These are phyloP conservation scores for Arrhamphus sclerolepis DNA, from an alignment of 2,797 vertebrate genomes.

Conservation along the genomic window DNA sequence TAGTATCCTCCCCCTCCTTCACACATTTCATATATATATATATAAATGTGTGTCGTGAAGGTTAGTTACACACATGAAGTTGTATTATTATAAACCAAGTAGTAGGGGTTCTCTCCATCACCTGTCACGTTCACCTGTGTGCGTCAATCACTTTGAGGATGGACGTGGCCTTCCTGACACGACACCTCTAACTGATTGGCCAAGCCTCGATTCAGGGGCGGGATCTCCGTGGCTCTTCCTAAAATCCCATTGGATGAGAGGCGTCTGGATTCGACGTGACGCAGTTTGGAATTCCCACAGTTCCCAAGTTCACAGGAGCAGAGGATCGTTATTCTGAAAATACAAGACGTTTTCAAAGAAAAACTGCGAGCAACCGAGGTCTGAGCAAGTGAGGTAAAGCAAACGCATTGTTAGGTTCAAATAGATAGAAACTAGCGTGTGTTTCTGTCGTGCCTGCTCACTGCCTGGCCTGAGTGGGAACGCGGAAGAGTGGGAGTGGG, in stretches of 20 bases:
- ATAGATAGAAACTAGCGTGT: not conserved
- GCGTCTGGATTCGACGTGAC: constrained; percentile 55
- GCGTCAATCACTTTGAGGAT: constrained; percentile 72
- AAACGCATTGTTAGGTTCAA: constrained; percentile 10
- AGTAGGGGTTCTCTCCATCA: constrained; percentile 42
- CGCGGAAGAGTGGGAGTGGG: constrained; percentile 73
- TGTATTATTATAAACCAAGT: constrained; percentile 52
- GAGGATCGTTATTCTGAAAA: constrained; percentile 31
- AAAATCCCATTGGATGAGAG: constrained; percentile 68
- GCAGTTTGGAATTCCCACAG: constrained; percentile 80
- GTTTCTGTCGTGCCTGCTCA: constrained; percentile 17
- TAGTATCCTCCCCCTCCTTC: constrained; percentile 33
- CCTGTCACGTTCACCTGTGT: constrained; percentile 75
- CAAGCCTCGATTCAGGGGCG: constrained; percentile 37
- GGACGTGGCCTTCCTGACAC: constrained; percentile 50
- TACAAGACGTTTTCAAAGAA: constrained; percentile 20
- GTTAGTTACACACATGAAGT: constrained; percentile 49
- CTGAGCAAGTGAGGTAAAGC: constrained; percentile 54
- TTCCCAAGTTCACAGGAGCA: constrained; percentile 76
- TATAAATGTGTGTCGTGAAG: constrained; percentile 38
- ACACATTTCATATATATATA: constrained; percentile 38
- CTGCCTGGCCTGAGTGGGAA: constrained; percentile 59
- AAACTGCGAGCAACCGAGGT: constrained; percentile 31
- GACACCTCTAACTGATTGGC: constrained; percentile 67
- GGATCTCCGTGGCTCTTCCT: constrained; percentile 1